Base-by-base conservation (phyloP, 1,140 invertebrate genomes). In the Tachypleus tridentatus region DNA sequence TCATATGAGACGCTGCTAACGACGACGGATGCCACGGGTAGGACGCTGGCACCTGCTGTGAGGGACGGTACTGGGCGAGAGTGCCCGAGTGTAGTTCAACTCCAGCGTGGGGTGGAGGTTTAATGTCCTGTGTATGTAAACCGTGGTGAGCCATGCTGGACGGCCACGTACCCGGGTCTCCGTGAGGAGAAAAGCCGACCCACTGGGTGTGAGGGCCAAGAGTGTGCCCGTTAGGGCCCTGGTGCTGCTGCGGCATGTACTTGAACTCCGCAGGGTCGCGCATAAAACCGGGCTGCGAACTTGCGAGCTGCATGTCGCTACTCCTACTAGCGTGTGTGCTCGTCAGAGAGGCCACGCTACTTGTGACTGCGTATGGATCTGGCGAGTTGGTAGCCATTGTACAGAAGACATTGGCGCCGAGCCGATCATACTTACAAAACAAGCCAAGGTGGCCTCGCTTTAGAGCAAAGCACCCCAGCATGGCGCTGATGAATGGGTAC, bases 41-140 rank as follows among this genome's bases (percentile, higher is more conserved):
- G 29, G 64, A 64, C 52, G 67, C 8, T 11, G 57, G 50, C 64
- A 66, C 66, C 48, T 68, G 67, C 54, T 62, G 64, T 50, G 47
- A 50, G 54, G 58, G 49, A n/a, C 51, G 64, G 74, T 72, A 9
- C 73, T 64, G 7, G 73, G 51, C 61, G 70, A 73, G 3, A 73
- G 64, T 48, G 71, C 67, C 2, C 70, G 68, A 74, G 68, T 48
- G 73, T 53, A 7, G 71, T 70, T 65, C 73, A 71, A 60, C 69
- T 69, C 49, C 74, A 69, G 58, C 8, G 8, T 29, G 48, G 7
- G 7, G 58, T 10, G 7, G 2, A 49, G n/a, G 58, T 11, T 29
- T n/a, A 66, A 58, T 58, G 73, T 66, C 51, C 66, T 63, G 72
- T 70, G 72, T 7, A 70, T 74, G 63, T 9, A 69, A 51, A 51